Percentiles rank a stretch among this genome's conserved stretches.
phyloP scores from a whole-genome alignment of 2,113 vertebrate genomes.

The Dicrurus megarhynchus region DNA sequence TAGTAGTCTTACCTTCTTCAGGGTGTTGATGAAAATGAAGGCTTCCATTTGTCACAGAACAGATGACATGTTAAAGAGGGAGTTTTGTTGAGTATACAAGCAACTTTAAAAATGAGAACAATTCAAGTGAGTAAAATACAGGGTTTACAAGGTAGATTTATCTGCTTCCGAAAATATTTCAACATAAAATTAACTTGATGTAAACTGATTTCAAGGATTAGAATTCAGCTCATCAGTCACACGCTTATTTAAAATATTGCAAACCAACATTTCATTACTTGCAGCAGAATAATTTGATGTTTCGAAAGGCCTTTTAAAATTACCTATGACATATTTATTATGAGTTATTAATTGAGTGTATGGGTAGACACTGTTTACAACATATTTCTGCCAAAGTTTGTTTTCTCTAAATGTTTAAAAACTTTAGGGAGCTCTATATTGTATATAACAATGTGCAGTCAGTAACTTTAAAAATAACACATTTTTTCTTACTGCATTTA shows the following conservation, averaged over 20 bases:
- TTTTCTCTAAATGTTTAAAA: constrained; percentile 57
- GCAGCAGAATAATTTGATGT: constrained; percentile 7
- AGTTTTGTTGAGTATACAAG: not conserved
- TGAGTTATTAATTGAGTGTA: constrained; percentile 46
- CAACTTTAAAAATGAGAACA: not conserved
- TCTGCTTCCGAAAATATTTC: constrained; percentile 15
- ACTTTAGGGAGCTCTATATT: not conserved
- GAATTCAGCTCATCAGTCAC: not conserved
- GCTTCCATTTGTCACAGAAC: not conserved
- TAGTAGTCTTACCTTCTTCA: not conserved
- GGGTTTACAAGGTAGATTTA: not conserved
- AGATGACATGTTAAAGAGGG: not conserved
- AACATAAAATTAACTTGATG: constrained; percentile 21
- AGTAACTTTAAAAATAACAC: constrained; percentile 15
- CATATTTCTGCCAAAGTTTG: constrained; percentile 44
- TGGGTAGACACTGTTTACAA: constrained; percentile 45
- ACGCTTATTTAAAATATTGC: constrained; percentile 31
- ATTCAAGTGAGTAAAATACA: not conserved
- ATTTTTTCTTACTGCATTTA: not conserved
- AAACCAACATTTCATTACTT: constrained; percentile 51
- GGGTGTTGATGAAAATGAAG: not conserved
- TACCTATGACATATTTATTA: constrained; percentile 7
- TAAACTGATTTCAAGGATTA: constrained; percentile 45
- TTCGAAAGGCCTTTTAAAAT: constrained; percentile 44
- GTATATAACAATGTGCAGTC: not conserved